phyloP scores from a whole-genome alignment of 2,888 invertebrate genomes.

The Epinotia nisella region DNA sequence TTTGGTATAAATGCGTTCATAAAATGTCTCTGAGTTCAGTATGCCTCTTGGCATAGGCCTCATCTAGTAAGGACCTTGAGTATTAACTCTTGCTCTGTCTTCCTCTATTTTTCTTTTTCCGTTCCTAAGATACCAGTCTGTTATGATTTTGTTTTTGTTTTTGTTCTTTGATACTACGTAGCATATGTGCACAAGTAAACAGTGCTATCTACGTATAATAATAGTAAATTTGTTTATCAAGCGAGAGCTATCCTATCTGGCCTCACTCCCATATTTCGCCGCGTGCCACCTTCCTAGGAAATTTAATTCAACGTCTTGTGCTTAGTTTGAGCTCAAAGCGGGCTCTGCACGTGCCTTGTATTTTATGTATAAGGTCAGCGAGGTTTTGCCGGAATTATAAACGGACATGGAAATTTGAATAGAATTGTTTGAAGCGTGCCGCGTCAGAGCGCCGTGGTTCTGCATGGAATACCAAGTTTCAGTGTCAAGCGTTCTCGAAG shows the following conservation, averaged over 20 bases:
- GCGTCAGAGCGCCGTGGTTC: background rate
- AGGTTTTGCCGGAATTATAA: slow-evolving; percentile 45
- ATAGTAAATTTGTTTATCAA: slow-evolving; percentile 16
- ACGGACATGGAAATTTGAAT: slow-evolving; percentile 35
- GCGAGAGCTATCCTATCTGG: slow-evolving; percentile 12
- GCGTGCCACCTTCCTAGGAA: slow-evolving; percentile 61
- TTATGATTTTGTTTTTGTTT: too few relatives aligned
- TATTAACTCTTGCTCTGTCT: too few relatives aligned
- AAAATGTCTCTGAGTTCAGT: too few relatives aligned
- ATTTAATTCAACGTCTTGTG: slow-evolving; percentile 71
- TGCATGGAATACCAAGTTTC: background rate
- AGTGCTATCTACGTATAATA: background rate
- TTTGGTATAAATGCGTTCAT: too few relatives aligned
- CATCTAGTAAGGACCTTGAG: too few relatives aligned
- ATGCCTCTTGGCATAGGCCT: too few relatives aligned
- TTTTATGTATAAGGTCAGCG: slow-evolving; percentile 41
- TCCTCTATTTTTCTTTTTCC: too few relatives aligned
- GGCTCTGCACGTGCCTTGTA: slow-evolving; percentile 45
- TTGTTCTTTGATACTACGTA: background rate
- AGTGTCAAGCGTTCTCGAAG: background rate
- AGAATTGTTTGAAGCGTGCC: slow-evolving; percentile 13
- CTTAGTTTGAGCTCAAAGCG: slow-evolving; percentile 60
- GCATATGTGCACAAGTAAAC: too few relatives aligned
- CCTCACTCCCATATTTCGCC: slow-evolving; percentile 60
- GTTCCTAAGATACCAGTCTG: too few relatives aligned